These are phyloP conservation scores for Spodoptera frugiperda DNA, from an alignment of 1,140 invertebrate genomes.

Conservation along the genomic window DNA sequence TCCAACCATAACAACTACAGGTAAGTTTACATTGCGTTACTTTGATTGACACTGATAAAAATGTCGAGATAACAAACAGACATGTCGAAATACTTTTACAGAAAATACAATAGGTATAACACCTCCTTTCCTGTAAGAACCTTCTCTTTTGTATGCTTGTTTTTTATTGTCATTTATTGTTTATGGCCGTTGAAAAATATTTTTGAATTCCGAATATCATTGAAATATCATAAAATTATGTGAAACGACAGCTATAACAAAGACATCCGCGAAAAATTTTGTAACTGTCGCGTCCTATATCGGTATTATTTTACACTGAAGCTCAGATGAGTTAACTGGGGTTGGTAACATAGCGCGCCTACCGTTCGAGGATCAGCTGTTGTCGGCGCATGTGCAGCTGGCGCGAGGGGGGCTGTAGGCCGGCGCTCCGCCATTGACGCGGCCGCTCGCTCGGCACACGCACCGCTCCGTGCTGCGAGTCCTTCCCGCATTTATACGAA, in stretches of 20 bases:
- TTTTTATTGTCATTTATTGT: neutral
- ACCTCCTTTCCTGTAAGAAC: neutral
- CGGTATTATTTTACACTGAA: conserved; percentile 59
- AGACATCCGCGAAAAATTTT: conserved; percentile 40
- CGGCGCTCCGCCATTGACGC: conserved; percentile 69
- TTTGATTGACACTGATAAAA: conserved; percentile 22
- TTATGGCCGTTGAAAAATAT: conserved; percentile 24
- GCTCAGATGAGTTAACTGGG: conserved; percentile 53
- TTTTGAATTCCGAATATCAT: conserved; percentile 45
- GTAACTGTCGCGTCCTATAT: conserved; percentile 42
- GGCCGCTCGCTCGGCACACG: conserved; percentile 36
- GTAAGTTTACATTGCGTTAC: neutral
- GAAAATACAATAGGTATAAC: no score
- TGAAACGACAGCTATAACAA: conserved; percentile 30
- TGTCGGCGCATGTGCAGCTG: conserved; percentile 80
- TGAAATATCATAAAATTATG: conserved; percentile 41
- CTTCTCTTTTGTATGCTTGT: neutral
- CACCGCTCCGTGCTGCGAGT: conserved; percentile 51
- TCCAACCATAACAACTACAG: neutral
- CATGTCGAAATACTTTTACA: neutral
- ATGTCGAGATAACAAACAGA: neutral
- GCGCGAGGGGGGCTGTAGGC: conserved; percentile 53
- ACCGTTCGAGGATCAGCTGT: conserved; percentile 79
- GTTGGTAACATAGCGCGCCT: conserved; percentile 55
- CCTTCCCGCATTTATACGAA: conserved; percentile 72